Evolutionary conservation across 2,888 invertebrate genomes (phyloP), one percentile per base, ranked within the genome.

Genomic region (Ophioninae sp.): DNA sequence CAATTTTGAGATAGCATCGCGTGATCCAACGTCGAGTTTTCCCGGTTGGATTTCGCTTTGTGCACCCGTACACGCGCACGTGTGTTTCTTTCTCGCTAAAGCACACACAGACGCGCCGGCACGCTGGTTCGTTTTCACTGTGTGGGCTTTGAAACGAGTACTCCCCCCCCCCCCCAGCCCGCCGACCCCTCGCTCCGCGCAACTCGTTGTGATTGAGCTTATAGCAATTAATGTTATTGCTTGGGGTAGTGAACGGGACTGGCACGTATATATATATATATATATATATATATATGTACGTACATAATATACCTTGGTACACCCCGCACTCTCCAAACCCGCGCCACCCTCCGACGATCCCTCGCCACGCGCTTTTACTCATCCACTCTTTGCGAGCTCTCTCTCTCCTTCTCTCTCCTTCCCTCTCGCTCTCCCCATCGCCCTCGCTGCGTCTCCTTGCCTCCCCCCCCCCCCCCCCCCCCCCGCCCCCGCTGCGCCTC

Each of bases 171-270:
- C 44, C 44, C 44, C 85, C 80, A 82, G 30, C 44, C 70, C 74
- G 44, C 69, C 39, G 8, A 59, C 59, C 62, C 72, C 73, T 68
- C 75, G 78, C 67, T 77, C 81, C 85, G 79, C 76, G 78, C 87
- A 84, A 84, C 85, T 86, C 84, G 88, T 88, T 86, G 86, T 87
- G 87, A 90, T 90, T 88, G 89, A 89, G 89, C 90, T 89, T 90
- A 89, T 88, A 89, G 89, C 90, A 91, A 91, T 91, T 91, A 91
- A 91, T 89, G 89, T 90, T 91, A 91, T 91, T 91, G 90, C 90
- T 89, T 85, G 87, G 87, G 88, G 88, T 85, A 86, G 87, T 85
- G 84, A 80, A 84, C 85, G 50, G 57, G 3, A 67, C 57, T 20
- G 44, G 30, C 56, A 64, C 41, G 56, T 50, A 50, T 72, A 75